These are phyloP conservation scores for Hyperoodon ampullatus DNA, from an alignment of 2,113 vertebrate genomes.

Conservation along the genomic window DNA sequence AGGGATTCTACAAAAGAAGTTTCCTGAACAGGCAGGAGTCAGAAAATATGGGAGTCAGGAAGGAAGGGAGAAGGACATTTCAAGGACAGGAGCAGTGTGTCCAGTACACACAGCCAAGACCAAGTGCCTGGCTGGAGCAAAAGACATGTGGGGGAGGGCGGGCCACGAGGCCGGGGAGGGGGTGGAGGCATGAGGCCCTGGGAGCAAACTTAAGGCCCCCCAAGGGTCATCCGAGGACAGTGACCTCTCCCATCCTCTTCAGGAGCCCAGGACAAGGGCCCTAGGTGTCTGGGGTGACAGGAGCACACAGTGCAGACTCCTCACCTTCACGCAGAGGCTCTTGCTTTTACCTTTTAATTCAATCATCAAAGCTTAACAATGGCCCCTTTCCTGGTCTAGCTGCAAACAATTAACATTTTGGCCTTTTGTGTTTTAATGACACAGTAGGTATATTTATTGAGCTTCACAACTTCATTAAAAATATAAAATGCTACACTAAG, in stretches of 20 bases:
- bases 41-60: background rate
- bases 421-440: background rate
- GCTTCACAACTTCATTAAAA: background rate
- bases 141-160: background rate
- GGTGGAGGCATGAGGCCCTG: background rate
- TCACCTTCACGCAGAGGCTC: background rate
- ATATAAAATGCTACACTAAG: background rate
- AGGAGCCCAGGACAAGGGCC: background rate
- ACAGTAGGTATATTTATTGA: background rate
- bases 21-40: background rate
- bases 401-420: background rate
- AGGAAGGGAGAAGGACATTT: background rate
- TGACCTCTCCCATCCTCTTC: background rate
- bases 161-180: background rate
- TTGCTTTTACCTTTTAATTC: background rate
- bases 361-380: background rate
- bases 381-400: background rate
- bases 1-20: background rate
- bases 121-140: background rate
- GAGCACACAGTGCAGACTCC: background rate
- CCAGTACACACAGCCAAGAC: background rate
- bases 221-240: background rate
- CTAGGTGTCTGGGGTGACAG: too few species aligned
- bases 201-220: background rate
- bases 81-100: background rate